phyloP scores from a whole-genome alignment of 64 coral and sea anemone species.

The Hydrozoanthus tunicans region DNA sequence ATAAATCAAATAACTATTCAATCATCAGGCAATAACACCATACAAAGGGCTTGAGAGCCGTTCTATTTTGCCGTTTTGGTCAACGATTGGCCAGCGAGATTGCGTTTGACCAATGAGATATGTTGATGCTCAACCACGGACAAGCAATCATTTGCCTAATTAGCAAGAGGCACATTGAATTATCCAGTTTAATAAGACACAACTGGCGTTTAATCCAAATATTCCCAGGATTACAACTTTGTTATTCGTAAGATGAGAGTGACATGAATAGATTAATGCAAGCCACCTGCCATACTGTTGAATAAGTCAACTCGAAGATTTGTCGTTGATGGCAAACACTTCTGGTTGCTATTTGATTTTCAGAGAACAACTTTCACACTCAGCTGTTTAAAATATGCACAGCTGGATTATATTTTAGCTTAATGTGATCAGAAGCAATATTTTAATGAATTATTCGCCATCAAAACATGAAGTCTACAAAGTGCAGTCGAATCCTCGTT shows the following conservation, averaged over 20 bases:
- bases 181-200: conserved; percentile 65
- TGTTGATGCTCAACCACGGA: conserved; percentile 31
- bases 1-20: conserved; percentile 95
- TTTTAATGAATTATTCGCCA: conserved; percentile 64
- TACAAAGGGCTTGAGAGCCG: conserved; percentile 73
- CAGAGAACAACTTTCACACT: conserved; percentile 52
- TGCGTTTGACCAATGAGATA: conserved; percentile 43
- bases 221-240: conserved; percentile 73
- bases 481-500: neutral
- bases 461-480: conserved; percentile 41
- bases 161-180: conserved; percentile 75
- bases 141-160: conserved; percentile 65
- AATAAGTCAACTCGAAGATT: conserved; percentile 59
- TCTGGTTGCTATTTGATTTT: conserved; percentile 86
- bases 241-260: conserved; percentile 33
- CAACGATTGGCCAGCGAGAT: conserved; percentile 58
- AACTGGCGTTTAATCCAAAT: conserved; percentile 73
- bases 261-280: conserved; percentile 56
- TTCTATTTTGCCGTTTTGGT: conserved; percentile 60
- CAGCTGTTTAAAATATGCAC: conserved; percentile 54
- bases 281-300: conserved; percentile 27
- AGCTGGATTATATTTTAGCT: conserved; percentile 42
- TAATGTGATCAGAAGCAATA: conserved; percentile 59
- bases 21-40: conserved; percentile 88
- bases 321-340: conserved; percentile 74